Evolutionary conservation across 2,113 vertebrate species (phyloP).

Genomic region (Paedocypris sp.): DNA sequence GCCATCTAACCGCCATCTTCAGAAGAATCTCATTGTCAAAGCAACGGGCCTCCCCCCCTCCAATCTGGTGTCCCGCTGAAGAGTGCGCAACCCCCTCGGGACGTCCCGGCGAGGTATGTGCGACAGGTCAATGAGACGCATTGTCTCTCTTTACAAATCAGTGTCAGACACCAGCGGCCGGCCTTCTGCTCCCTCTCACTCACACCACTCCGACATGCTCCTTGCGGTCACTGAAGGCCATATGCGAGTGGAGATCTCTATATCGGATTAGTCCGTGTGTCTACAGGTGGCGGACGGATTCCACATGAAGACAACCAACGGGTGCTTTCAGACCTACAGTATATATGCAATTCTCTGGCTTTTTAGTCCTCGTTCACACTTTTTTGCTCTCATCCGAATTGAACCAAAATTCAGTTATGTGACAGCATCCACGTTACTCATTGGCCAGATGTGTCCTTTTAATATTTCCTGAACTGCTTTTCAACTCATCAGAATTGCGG

Average conservation of each 20-base stretch:
- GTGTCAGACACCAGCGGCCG: slow-evolving; percentile 63
- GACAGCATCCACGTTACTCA: too few relatives aligned
- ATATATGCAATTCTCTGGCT: too few relatives aligned
- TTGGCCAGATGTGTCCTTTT: too few relatives aligned
- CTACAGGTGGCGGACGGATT: neutral
- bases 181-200: slow-evolving; percentile 54
- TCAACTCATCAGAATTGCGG: too few relatives aligned
- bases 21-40: slow-evolving; percentile 60
- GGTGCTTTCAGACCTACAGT: too few relatives aligned
- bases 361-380: too few relatives aligned
- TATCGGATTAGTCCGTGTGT: neutral
- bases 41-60: slow-evolving; percentile 47
- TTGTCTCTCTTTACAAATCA: slow-evolving; percentile 67
- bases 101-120: slow-evolving; percentile 50
- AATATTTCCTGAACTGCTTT: too few relatives aligned
- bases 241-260: neutral
- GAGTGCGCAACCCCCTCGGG: slow-evolving; percentile 36
- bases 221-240: neutral
- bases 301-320: too few relatives aligned
- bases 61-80: slow-evolving; percentile 58
- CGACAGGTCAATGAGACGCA: slow-evolving; percentile 60
- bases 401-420: too few relatives aligned
- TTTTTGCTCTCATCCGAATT: too few relatives aligned
- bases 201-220: slow-evolving; percentile 5
- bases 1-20: slow-evolving; percentile 23